Percentiles rank a stretch among this genome's conserved stretches.
Evolutionary conservation across 2,797 vertebrate genomes (phyloP).

Genomic region (Silurus lanzhouensis): DNA sequence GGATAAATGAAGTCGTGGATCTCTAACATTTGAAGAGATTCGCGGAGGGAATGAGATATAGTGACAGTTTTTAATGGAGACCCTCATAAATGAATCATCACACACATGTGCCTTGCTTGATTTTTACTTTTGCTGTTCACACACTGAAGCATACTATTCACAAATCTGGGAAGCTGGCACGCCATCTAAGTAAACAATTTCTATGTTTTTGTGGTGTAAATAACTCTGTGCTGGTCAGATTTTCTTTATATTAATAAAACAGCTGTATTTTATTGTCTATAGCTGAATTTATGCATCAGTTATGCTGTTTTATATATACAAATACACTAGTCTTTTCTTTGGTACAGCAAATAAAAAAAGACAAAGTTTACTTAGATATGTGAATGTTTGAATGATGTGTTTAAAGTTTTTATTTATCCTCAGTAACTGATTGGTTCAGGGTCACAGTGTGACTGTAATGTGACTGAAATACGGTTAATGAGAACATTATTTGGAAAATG

Average conservation of each 20-base stretch:
- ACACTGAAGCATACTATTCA: not conserved
- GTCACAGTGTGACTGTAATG: not conserved
- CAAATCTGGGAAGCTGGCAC: not conserved
- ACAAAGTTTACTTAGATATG: not conserved
- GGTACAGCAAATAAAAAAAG: not conserved
- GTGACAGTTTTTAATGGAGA: conserved; percentile 46
- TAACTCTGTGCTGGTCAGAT: not conserved
- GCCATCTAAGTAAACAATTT: not conserved
- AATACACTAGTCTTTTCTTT: not conserved
- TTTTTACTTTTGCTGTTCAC: conserved; percentile 39
- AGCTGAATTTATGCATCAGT: not conserved
- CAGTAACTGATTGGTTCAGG: not conserved
- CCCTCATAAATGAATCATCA: conserved; percentile 55
- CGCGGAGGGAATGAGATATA: conserved; percentile 24
- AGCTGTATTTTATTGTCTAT: not conserved
- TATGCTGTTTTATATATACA: not conserved
- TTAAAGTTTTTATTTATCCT: not conserved
- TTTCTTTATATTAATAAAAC: not conserved
- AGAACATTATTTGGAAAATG: not conserved
- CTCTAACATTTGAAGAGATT: conserved; percentile 38
- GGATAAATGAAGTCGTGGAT: conserved; percentile 40
- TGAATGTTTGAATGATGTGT: not conserved
- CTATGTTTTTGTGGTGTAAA: not conserved
- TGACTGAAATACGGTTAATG: not conserved
- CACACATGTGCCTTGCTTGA: conserved; percentile 34